Evolutionary conservation across 2,888 invertebrate species (phyloP), one percentile per base, ranked within the genome.

Genomic region (Yponomeuta plumbellus): DNA sequence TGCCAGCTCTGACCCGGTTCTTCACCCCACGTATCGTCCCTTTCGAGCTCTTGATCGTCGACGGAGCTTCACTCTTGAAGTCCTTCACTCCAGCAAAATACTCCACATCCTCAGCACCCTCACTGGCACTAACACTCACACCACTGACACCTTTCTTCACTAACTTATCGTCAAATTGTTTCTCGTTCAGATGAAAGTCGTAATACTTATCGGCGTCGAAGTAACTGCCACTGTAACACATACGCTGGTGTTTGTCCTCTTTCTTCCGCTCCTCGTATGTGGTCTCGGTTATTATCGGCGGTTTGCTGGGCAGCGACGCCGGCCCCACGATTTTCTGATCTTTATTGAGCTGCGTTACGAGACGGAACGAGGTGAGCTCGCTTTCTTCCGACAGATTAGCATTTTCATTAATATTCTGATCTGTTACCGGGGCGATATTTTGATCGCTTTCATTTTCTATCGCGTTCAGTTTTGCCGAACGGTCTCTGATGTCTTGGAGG

Each of bases 11-110:
- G 67, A 98, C 98, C 74, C 98, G 94, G 91, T 98, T 98, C 90
- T 97, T 97, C 70, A 98, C 97, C 69, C 98, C 98, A 63, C 98
- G 94, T 73, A 98, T 96, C 13, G 98, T 98, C 64, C 98, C 98
- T 81, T 96, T 97, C 66, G 96, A 95, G 89, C 98, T 98, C 72
- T 96, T 93, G 78, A 98, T 98, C 67, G 97, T 96, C 66, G 96
- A 94, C 58, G 94, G 93, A 69, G 92, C 91, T 59, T 93, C 93
- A 68, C 78, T 89, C 69, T 93, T 93, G 71, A 94, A 92, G 86
- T 96, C 96, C 90, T 94, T 95, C 72, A 94, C 94, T 11, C 97
- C 96, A 11, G 96, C 97, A 79, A 97, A 97, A 72, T 93, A 94
- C 80, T 95, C 95, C 73, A 94, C 93, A 73, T 93, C 92, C 26